Evolutionary conservation across 2,797 vertebrate genomes (phyloP).

Genomic region (Myotis vivesi): DNA sequence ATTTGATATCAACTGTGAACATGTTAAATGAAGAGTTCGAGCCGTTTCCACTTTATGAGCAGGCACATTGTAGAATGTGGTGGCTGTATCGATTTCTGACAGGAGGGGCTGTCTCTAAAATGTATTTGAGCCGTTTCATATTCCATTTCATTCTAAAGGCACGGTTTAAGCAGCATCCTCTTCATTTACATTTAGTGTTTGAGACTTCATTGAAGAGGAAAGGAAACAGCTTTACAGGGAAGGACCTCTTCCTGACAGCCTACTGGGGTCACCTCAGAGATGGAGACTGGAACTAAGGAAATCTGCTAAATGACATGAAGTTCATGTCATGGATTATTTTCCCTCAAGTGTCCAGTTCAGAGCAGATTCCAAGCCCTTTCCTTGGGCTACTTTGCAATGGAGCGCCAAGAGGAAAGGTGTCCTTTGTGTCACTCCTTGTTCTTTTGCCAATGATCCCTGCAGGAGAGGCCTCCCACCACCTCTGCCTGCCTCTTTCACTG

Average conservation of each 20-base stretch:
- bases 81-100: slow-evolving; percentile 80
- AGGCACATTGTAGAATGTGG: slow-evolving; percentile 76
- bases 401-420: background rate
- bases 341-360: background rate
- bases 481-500: background rate
- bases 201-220: slow-evolving; percentile 79
- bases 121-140: slow-evolving; percentile 82
- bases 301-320: slow-evolving; percentile 68
- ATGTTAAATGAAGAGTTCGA: slow-evolving; percentile 82
- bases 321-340: slow-evolving; percentile 66
- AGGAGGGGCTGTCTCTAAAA: slow-evolving; percentile 81
- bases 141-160: slow-evolving; percentile 82
- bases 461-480: background rate
- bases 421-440: background rate
- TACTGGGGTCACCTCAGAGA: background rate
- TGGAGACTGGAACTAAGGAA: slow-evolving; percentile 17
- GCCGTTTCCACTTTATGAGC: slow-evolving; percentile 80
- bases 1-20: slow-evolving; percentile 85
- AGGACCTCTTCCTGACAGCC: background rate
- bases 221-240: slow-evolving; percentile 57
- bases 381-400: background rate
- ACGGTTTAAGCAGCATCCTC: slow-evolving; percentile 78
- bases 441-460: background rate
- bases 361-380: background rate
- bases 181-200: slow-evolving; percentile 82